Percentiles rank a stretch among this genome's conserved stretches.
These are phyloP conservation scores for Ornithoptera priamus DNA, from an alignment of 2,888 invertebrate species.

Conservation along the genomic window DNA sequence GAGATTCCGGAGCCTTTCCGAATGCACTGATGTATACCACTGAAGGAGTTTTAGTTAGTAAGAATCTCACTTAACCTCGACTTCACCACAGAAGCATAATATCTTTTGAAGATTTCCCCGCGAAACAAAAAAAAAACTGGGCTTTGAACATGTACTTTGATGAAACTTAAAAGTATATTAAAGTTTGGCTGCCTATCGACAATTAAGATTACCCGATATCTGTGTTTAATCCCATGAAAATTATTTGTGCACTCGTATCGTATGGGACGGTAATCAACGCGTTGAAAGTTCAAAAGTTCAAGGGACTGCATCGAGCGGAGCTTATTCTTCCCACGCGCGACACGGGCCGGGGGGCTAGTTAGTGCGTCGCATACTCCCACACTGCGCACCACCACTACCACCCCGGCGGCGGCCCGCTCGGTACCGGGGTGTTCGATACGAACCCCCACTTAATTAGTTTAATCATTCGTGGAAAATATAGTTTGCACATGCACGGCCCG, in stretches of 20 bases:
- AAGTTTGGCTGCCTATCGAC: neutral
- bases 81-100: too few species aligned
- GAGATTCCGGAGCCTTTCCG: too few species aligned
- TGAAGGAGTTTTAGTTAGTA: too few species aligned
- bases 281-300: slow-evolving; percentile 11
- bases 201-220: neutral
- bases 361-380: slow-evolving; percentile 6
- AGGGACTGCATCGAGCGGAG: slow-evolving; percentile 12
- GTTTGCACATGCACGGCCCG: neutral
- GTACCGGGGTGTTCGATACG: slow-evolving; percentile 7
- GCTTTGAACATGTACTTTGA: too few species aligned
- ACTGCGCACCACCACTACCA: neutral
- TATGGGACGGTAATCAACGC: neutral
- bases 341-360: slow-evolving; percentile 7
- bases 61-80: too few species aligned
- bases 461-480: slow-evolving; percentile 12
- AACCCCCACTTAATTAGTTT: slow-evolving; percentile 15
- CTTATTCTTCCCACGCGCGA: slow-evolving; percentile 8
- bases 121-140: too few species aligned
- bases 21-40: too few species aligned
- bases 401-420: neutral
- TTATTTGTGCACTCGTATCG: neutral
- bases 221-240: neutral
- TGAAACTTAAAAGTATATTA: neutral
- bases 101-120: too few species aligned